Evolutionary conservation across 2,888 invertebrate species (phyloP).

Genomic region (Dasypolia templi): DNA sequence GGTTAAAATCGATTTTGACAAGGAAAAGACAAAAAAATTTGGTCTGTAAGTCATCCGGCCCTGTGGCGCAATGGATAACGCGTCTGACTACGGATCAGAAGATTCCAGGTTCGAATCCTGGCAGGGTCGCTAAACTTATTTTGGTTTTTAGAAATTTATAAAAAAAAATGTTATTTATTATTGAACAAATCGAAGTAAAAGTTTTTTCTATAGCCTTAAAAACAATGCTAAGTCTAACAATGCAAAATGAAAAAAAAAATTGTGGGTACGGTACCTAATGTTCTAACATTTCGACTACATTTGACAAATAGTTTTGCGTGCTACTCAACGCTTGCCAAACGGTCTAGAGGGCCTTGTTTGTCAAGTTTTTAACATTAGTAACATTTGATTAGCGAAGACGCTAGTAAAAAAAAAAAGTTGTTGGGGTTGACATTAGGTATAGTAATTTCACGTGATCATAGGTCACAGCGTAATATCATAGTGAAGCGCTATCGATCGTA

Average conservation of each 20-base stretch:
- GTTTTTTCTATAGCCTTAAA: neutral
- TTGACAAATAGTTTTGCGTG: conserved; percentile 11
- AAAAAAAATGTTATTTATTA: neutral
- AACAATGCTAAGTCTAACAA: neutral
- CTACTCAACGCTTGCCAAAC: conserved; percentile 9
- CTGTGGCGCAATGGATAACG: conserved; percentile 93
- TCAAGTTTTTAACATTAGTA: too few relatives aligned
- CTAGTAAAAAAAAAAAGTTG: too few relatives aligned
- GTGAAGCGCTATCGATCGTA: too few relatives aligned
- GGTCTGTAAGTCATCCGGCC: conserved; percentile 74
- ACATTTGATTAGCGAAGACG: too few relatives aligned
- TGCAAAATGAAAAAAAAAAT: neutral
- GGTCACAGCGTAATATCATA: too few relatives aligned
- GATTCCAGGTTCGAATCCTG: conserved; percentile 93
- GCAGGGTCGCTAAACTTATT: conserved; percentile 85
- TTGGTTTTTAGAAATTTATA: neutral
- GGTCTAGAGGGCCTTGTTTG: too few relatives aligned
- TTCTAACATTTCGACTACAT: conserved; percentile 1
- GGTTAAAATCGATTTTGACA: neutral
- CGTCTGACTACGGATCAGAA: conserved; percentile 94
- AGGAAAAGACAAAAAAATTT: neutral
- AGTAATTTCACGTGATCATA: too few relatives aligned
- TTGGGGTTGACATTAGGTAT: too few relatives aligned
- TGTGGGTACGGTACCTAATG: neutral
- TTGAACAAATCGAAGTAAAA: neutral